These are phyloP conservation scores for Drosophila ustulata DNA, from an alignment of 2,888 invertebrate species.

Conservation along the genomic window DNA sequence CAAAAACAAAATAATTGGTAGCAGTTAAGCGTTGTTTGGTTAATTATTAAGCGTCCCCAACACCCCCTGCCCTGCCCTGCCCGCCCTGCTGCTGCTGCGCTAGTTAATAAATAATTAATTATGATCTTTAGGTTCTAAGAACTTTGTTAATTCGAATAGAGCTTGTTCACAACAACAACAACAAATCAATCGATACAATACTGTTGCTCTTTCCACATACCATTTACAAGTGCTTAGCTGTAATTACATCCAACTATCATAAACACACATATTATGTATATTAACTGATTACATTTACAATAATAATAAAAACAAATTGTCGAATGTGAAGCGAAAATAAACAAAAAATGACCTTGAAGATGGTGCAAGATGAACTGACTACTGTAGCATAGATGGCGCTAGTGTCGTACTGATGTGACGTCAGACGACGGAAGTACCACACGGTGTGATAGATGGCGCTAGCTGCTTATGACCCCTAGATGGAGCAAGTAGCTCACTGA, in stretches of 20 bases:
- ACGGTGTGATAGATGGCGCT: neutral
- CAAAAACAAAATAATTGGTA: neutral
- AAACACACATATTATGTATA: conserved; percentile 16
- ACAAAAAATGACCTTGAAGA: neutral
- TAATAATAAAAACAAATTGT: conserved; percentile 27
- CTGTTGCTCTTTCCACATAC: conserved; percentile 11
- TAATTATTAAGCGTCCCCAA: conserved; percentile 9
- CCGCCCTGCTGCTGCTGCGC: neutral
- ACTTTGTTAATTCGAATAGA: conserved; percentile 26
- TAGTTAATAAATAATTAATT: conserved; percentile 2
- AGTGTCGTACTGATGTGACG: no score
- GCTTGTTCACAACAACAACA: conserved; percentile 3
- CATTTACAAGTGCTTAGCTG: conserved; percentile 14
- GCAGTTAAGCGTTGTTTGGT: conserved; percentile 32
- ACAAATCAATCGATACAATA: conserved; percentile 3
- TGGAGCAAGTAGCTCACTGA: neutral
- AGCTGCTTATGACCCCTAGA: neutral
- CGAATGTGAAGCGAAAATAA: neutral
- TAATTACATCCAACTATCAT: conserved; percentile 13
- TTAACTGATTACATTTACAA: conserved; percentile 13
- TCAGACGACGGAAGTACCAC: no score
- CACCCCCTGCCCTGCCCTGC: neutral
- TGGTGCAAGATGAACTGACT: no score
- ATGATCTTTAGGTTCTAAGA: conserved; percentile 20
- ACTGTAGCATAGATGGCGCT: neutral